Evolutionary conservation across 2,888 invertebrate genomes (phyloP), one percentile per base, ranked within the genome.

Genomic region (Plebejus anna): DNA sequence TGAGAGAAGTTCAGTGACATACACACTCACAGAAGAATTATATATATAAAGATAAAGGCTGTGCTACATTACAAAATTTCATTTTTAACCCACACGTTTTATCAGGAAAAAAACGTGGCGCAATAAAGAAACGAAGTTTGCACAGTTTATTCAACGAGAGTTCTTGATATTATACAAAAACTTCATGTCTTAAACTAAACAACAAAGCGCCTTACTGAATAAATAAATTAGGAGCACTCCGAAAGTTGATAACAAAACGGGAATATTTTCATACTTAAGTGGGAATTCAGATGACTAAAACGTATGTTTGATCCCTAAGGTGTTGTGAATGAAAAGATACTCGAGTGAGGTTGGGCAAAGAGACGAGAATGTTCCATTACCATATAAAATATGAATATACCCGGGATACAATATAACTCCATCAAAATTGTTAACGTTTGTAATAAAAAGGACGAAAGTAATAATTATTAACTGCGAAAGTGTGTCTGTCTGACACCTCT

Each of bases 301-400:
- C 51, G 47, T 72, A 72, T 47, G 72, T 28, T 11, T 32, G 47
- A n/a, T 72, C 72, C 51, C 72, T 11, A 22, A 36, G 47, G 72
- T 28, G 22, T 72, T 72, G 72, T 51, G 72, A 72, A 72, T 72
- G 72, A 47, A 47, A 72, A 72, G 72, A 47, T 47, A 72, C 72
- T 55, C 28, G 28, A 28, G 61, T 11, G 61, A 42, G 71, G 22
- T 11, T 47, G 42, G 38, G 47, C 1, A 1, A 70, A 36, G 70
- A 36, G 70, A 70, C 32, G 70, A 32, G n/a, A 16, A 42, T 38
- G 70, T 7, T 61, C 32, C 9, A 66, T 32, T 36, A 13, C 13
- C 13, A 6, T 22, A 71, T 71, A 71, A 70, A 70, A 71, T 71
- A 71, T 71, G 71, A 71, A 71, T 22, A 36, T 36, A 1, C 13